Base-by-base conservation (phyloP, 2,797 vertebrate genomes). In the Poecile montanus region DNA sequence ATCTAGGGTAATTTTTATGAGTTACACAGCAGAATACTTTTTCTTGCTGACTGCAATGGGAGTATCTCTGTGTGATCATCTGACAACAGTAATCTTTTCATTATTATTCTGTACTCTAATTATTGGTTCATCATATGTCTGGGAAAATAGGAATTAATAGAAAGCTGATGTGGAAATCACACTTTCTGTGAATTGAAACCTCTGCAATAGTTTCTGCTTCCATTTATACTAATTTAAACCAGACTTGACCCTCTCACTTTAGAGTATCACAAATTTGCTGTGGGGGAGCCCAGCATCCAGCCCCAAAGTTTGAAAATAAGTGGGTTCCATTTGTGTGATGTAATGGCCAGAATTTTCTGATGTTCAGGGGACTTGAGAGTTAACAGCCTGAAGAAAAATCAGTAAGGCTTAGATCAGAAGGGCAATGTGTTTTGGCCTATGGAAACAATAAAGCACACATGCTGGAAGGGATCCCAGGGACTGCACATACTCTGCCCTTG, bases 371-470 rank as follows among this genome's bases (percentile, higher is more conserved):
- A 80, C 51, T 68, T 65, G 45, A 80, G 84, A 89, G 78, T 92
- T 94, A 95, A 94, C 30, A 88, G 68, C 81, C 67, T 63, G 63
- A 23, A 74, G 65, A 32, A 88, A 88, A 92, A 74, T 85, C 74
- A 63, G 83, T 32, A 78, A 88, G 74, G 45, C 47, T 74, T 57
- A 67, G 61, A 85, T 87, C 78, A 83, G 57, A 80, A 93, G 91
- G 75, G 42, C 88, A 87, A 84, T 84, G 60, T 66, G 67, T 82
- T 96, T 94, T 91, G 91, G 84, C 57, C 89, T 72, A 74, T 58
- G 40, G 78, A 94, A 95, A 91, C 83, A 93, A 71, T 54, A 83
- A 45, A 80, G 61, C 53, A 77, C 57, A 79, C 77, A 76, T 65
- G 67, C 77, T 95, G 81, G 86, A 95, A 93, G 81, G 86, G 32